phyloP scores from a whole-genome alignment of 2,888 invertebrate species.

The Caradrina clavipalpis region DNA sequence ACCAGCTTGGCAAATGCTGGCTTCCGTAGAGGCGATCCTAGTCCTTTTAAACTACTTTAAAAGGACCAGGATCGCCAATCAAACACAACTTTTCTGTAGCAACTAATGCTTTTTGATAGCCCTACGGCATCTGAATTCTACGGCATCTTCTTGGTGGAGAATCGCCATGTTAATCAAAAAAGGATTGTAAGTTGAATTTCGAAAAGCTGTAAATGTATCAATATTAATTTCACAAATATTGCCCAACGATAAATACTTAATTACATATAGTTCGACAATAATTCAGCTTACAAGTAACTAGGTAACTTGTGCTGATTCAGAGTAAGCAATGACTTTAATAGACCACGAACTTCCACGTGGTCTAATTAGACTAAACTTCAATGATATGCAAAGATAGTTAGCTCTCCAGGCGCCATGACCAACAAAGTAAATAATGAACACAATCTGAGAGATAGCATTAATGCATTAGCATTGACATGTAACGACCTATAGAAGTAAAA shows the following conservation, averaged over 20 bases:
- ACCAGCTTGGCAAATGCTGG: too few relatives aligned
- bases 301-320: background rate
- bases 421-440: slow-evolving; percentile 49
- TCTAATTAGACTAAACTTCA: slow-evolving; percentile 19
- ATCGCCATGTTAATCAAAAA: background rate
- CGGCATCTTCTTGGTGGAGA: too few relatives aligned
- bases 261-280: background rate
- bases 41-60: too few relatives aligned
- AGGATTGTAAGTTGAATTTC: background rate
- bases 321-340: slow-evolving; percentile 2
- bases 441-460: slow-evolving; percentile 26
- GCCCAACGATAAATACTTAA: too few relatives aligned
- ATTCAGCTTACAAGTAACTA: background rate
- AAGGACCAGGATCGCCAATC: too few relatives aligned
- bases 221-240: too few relatives aligned
- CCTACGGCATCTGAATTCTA: background rate
- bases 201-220: background rate
- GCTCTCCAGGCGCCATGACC: slow-evolving; percentile 16
- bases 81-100: too few relatives aligned
- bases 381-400: slow-evolving; percentile 13
- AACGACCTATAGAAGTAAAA: slow-evolving; percentile 32
- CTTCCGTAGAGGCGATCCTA: too few relatives aligned
- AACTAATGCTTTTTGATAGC: background rate
- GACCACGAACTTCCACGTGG: background rate
- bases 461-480: slow-evolving; percentile 20